These are phyloP conservation scores for Oreortyx pictus DNA, from an alignment of 2,797 vertebrate genomes.

Conservation along the genomic window DNA sequence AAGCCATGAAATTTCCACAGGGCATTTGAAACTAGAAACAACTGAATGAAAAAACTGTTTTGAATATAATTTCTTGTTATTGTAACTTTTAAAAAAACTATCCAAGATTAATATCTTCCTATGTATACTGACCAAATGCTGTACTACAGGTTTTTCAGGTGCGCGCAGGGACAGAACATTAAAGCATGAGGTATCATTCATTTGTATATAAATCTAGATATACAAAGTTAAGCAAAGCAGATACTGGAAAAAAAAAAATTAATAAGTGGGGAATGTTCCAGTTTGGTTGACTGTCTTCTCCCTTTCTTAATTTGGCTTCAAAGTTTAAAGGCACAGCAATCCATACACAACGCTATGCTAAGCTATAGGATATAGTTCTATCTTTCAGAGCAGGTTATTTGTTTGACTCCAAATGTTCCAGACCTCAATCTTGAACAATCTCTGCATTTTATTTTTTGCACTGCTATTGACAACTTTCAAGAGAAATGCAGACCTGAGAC, in stretches of 20 bases:
- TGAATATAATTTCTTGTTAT: not conserved
- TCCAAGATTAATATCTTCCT: not conserved
- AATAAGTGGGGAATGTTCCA: not conserved
- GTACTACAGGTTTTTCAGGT: not conserved
- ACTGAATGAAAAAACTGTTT: not conserved
- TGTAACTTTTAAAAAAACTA: not conserved
- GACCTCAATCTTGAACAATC: not conserved
- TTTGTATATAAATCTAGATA: not conserved
- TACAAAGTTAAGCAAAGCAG: not conserved
- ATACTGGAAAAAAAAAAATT: not conserved
- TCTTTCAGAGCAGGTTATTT: not conserved
- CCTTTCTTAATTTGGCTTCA: not conserved
- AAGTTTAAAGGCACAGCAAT: not conserved
- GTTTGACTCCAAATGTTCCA: not conserved
- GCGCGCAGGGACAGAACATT: not conserved
- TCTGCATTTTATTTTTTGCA: slow-evolving; percentile 20
- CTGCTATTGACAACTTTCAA: not conserved
- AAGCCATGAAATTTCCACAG: not conserved
- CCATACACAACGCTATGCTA: rapidly evolving
- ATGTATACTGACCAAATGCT: not conserved
- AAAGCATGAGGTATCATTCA: not conserved
- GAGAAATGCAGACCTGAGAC: not conserved
- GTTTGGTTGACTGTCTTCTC: not conserved
- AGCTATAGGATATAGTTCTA: not conserved
- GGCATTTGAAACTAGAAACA: slow-evolving; percentile 9